Evolutionary conservation across 2,797 vertebrate species (phyloP).

Genomic region (Nyctalus aviator): DNA sequence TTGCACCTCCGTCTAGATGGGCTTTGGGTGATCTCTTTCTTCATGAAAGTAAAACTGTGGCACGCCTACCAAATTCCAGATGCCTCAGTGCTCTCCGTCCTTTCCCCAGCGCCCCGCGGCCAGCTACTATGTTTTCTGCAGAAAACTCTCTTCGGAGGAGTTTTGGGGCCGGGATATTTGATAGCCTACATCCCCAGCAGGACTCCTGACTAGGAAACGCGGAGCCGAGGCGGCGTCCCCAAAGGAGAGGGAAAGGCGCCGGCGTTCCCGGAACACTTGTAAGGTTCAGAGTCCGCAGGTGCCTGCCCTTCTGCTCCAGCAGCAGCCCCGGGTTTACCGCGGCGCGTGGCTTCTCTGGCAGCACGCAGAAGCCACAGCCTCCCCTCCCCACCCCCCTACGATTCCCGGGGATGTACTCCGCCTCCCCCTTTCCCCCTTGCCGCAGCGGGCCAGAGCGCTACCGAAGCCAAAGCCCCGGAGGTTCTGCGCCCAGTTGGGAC

Average conservation of each 20-base stretch:
- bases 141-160: background rate
- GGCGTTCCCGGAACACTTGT: background rate
- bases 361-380: background rate
- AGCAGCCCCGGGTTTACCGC: background rate
- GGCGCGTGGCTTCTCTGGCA: background rate
- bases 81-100: background rate
- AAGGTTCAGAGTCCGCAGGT: background rate
- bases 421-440: rapidly evolving
- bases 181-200: background rate
- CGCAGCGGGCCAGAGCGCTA: background rate
- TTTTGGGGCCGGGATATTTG: background rate
- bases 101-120: background rate
- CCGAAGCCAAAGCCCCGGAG: background rate
- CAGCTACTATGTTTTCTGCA: background rate
- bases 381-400: background rate
- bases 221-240: background rate
- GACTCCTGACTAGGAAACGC: background rate
- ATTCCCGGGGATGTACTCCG: background rate
- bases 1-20: background rate
- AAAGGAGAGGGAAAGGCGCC: background rate
- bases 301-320: background rate
- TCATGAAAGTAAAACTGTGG: background rate
- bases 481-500: background rate
- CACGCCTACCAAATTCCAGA: background rate
- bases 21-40: background rate